phyloP scores from a whole-genome alignment of 2,888 invertebrate genomes.

The Pristionchus arcanus region DNA sequence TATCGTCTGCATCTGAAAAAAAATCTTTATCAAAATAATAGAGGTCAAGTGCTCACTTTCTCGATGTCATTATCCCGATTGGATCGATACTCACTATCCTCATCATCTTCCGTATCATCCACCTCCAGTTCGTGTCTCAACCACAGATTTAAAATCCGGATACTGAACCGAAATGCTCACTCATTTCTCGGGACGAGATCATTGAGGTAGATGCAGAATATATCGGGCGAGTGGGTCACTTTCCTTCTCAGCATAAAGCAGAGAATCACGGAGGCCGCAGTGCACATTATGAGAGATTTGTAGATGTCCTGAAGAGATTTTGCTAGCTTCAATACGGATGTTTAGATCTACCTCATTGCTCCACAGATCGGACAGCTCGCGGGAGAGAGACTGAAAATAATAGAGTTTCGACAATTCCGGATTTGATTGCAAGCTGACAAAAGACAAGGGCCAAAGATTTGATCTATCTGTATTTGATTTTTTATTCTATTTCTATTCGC shows the following conservation, averaged over 20 bases:
- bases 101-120: not conserved
- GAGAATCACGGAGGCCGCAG: not conserved
- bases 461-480: too few relatives aligned
- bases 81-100: not conserved
- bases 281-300: not conserved
- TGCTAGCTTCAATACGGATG: not conserved
- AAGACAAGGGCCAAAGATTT: not conserved
- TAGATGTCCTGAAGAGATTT: not conserved
- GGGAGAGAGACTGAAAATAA: not conserved
- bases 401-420: too few relatives aligned
- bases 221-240: conserved; percentile 16
- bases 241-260: conserved; percentile 8
- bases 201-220: conserved; percentile 30
- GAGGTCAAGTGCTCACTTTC: not conserved
- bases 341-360: not conserved
- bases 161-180: not conserved
- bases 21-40: not conserved
- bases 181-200: conserved; percentile 21
- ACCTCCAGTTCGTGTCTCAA: not conserved
- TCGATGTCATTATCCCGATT: not conserved
- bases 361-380: not conserved
- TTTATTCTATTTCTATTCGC: too few relatives aligned
- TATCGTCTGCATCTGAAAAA: not conserved
- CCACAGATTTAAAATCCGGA: not conserved
- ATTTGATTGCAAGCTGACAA: too few relatives aligned